Evolutionary conservation across 2,113 vertebrate species (phyloP).

Genomic region (Percina caprodes): DNA sequence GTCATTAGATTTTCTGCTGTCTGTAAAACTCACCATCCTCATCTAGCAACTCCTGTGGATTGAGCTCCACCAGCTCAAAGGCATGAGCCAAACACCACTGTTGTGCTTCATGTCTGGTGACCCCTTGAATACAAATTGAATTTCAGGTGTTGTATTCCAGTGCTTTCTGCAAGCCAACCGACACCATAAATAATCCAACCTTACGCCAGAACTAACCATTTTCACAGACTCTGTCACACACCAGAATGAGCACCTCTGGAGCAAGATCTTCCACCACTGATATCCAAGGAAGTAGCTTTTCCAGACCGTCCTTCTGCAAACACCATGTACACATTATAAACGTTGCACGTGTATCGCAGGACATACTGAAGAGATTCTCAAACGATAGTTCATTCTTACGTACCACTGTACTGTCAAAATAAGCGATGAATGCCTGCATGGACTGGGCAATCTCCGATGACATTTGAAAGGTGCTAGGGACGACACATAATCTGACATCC

Average conservation of each 20-base stretch:
- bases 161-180: not conserved
- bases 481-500: constrained; percentile 90
- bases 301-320: constrained; percentile 90
- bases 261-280: constrained; percentile 90
- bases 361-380: not conserved
- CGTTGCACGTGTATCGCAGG: not conserved
- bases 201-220: constrained; percentile 81
- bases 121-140: constrained; percentile 78
- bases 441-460: constrained; percentile 90
- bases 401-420: constrained; percentile 93
- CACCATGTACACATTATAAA: not conserved
- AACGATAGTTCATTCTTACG: constrained; percentile 39
- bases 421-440: constrained; percentile 93
- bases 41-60: constrained; percentile 93
- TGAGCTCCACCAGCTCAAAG: constrained; percentile 96
- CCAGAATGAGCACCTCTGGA: constrained; percentile 96
- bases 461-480: constrained; percentile 87
- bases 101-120: constrained; percentile 92
- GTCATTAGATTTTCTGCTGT: not conserved
- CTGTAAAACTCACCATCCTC: constrained; percentile 90
- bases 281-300: constrained; percentile 90
- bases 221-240: constrained; percentile 93
- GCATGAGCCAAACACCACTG: constrained; percentile 97
- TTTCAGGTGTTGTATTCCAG: not conserved
- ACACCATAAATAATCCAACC: not conserved